phyloP scores from a whole-genome alignment of 1,140 invertebrate genomes.

The Aphelenchoides fujianensis region DNA sequence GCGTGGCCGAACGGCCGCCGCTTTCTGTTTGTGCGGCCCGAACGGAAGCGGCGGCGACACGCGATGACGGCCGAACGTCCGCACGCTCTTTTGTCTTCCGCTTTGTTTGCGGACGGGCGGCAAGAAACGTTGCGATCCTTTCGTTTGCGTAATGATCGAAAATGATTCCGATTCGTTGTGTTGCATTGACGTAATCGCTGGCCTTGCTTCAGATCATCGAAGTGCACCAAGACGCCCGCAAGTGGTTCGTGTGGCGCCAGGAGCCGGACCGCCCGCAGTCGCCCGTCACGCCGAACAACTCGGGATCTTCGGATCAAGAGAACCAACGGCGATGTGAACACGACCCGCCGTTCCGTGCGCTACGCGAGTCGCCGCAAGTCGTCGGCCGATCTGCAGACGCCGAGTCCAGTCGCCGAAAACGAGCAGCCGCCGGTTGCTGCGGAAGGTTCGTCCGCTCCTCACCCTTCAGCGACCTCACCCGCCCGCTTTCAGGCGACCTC shows the following conservation, averaged over 20 bases:
- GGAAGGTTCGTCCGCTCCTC: not conserved
- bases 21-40: not conserved
- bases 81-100: not conserved
- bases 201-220: slow-evolving; percentile 1
- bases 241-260: not conserved
- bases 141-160: not conserved
- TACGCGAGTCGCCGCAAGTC: not conserved
- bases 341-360: not conserved
- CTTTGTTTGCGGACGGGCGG: not conserved
- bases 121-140: not conserved
- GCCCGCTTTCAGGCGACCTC: not conserved
- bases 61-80: not conserved
- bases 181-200: not conserved
- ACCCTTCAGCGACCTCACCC: not conserved
- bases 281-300: not conserved
- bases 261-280: not conserved
- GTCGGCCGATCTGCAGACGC: not conserved
- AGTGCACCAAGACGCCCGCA: not conserved
- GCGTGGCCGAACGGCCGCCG: too few relatives aligned
- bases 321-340: not conserved
- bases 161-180: too few relatives aligned
- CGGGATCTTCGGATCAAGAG: slow-evolving; percentile 7
- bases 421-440: not conserved
- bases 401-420: not conserved
- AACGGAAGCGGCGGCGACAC: not conserved